Evolutionary conservation across 2,888 invertebrate species (phyloP).

Genomic region (Geotrupes spiniger): DNA sequence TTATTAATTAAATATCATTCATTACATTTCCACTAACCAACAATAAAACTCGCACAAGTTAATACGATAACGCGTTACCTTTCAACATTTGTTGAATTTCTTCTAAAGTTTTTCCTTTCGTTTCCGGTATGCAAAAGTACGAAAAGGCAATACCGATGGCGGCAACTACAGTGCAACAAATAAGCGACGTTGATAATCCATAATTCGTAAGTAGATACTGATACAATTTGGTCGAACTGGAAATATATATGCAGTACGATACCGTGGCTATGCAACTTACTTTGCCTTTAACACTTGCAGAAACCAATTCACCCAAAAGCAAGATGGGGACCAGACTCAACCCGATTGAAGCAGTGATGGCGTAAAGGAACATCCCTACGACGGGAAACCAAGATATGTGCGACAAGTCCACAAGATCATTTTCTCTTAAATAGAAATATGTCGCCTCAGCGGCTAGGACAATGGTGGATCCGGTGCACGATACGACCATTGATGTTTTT

Average conservation of each 20-base stretch:
- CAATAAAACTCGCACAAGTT: no score
- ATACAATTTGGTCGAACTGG: slow-evolving; percentile 36
- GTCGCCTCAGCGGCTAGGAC: slow-evolving; percentile 31
- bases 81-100: slow-evolving; percentile 44
- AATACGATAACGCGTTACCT: no score
- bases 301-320: slow-evolving; percentile 35
- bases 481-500: slow-evolving; percentile 34
- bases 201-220: slow-evolving; percentile 33
- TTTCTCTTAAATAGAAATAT: slow-evolving; percentile 35
- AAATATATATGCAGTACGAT: slow-evolving; percentile 30
- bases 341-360: slow-evolving; percentile 30
- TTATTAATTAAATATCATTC: no score
- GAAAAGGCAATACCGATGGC: slow-evolving; percentile 33
- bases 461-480: slow-evolving; percentile 31
- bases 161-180: slow-evolving; percentile 32
- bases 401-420: slow-evolving; percentile 23
- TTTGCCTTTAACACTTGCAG: slow-evolving; percentile 34
- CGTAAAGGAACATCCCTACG: slow-evolving; percentile 29
- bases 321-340: slow-evolving; percentile 31
- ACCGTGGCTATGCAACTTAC: slow-evolving; percentile 34
- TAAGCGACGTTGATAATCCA: slow-evolving; percentile 38
- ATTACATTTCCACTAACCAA: no score
- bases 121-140: slow-evolving; percentile 41
- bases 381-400: slow-evolving; percentile 28
- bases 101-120: slow-evolving; percentile 45